These are phyloP conservation scores for Tribolium castaneum DNA, from an alignment of 1,140 invertebrate species.

Conservation along the genomic window DNA sequence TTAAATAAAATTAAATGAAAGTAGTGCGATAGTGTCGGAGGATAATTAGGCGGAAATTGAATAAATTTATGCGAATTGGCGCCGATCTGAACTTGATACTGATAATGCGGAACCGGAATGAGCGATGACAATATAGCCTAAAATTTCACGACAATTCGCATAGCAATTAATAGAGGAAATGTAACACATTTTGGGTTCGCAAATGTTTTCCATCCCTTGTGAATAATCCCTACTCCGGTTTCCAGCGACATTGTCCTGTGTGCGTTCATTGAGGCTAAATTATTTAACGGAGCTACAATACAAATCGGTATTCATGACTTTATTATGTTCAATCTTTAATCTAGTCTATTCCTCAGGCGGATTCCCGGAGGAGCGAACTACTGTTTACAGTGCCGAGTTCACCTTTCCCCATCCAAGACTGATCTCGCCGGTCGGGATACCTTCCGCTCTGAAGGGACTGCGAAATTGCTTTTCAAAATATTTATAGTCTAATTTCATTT, in stretches of 20 bases:
- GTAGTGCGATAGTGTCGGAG: neutral
- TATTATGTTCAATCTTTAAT: slow-evolving; percentile 52
- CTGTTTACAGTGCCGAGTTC: slow-evolving; percentile 38
- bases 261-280: slow-evolving; percentile 40
- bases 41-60: slow-evolving; percentile 9
- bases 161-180: slow-evolving; percentile 40
- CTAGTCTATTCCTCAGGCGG: slow-evolving; percentile 40
- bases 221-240: slow-evolving; percentile 37
- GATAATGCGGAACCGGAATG: neutral
- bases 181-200: slow-evolving; percentile 38
- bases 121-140: slow-evolving; percentile 33
- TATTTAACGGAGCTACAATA: slow-evolving; percentile 47
- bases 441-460: slow-evolving; percentile 33
- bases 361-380: slow-evolving; percentile 31
- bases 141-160: slow-evolving; percentile 29
- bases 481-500: slow-evolving; percentile 47
- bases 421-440: slow-evolving; percentile 41
- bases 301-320: slow-evolving; percentile 50
- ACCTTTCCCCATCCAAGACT: slow-evolving; percentile 33
- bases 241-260: slow-evolving; percentile 38
- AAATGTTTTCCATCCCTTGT: slow-evolving; percentile 38
- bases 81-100: neutral
- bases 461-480: slow-evolving; percentile 48
- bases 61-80: neutral
- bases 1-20: slow-evolving; percentile 27